Base-by-base conservation (phyloP, 2,113 vertebrate genomes). In the Syngnathus typhle region DNA sequence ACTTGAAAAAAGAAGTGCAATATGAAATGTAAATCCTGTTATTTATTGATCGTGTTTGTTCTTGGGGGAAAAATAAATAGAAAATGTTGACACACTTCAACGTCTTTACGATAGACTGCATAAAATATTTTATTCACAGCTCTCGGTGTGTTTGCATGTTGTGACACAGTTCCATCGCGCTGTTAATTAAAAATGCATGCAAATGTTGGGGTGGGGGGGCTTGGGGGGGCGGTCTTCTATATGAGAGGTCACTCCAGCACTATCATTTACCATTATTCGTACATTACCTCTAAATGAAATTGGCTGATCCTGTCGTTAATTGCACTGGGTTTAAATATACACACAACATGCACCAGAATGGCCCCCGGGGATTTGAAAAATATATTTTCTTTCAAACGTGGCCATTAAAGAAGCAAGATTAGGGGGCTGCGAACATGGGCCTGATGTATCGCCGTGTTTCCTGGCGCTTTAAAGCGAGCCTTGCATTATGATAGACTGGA, bases 191-290 rank as follows among this genome's bases (percentile, higher is more conserved):
- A 70, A 92, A 88, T 85, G 93, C 82, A 85, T 84, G 89, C 88
- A 83, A 93, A 88, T 94, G 92, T 85, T 95, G 95, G 95, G 95
- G 96, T 95, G n/a, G 94, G 89, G 88, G 90, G 91, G 90, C 83
- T 95, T 95, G 95, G 95, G 96, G 95, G 94, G 89, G 88, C 89
- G 91, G 90, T 83, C 92, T 94, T 92, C 92, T 89, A 95, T 89
- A 95, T 95, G 94, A 94, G 92, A 93, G 94, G 94, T 94, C 94
- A 98, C 94, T 94, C 94, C 93, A 93, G 92, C 92, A 93, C 92
- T 94, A 95, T 98, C 95, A 98, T 98, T 98, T 96, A 96, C 95
- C 93, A 98, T 99, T 98, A 99, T 96, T 95, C 96, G 95, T 96
- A 94, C 95, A 98, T 99, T 99, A 98, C 91, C 92, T 96, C 91